Conservation (phyloP, 2,113 vertebrate genomes). For the Hippocampus abdominalis region DNA sequence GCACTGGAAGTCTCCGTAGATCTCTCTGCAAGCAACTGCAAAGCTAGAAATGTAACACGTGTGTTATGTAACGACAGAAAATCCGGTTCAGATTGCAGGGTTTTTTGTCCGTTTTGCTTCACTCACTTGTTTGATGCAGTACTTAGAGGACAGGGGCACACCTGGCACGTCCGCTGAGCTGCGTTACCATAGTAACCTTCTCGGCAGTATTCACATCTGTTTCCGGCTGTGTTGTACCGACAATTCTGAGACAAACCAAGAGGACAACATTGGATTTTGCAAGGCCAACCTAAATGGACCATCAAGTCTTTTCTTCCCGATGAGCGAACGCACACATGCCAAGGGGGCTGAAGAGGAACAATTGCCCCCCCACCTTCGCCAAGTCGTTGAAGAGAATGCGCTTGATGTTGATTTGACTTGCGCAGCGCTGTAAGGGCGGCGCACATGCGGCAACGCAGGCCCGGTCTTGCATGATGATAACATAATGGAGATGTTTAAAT, state of each 20-base stretch:
- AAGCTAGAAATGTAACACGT: conserved; percentile 71
- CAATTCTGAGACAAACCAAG: conserved; percentile 76
- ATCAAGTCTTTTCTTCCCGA: conserved; percentile 7
- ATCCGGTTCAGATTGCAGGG: neutral
- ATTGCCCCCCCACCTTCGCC: neutral
- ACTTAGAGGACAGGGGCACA: conserved; percentile 81
- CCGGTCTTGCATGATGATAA: conserved; percentile 36
- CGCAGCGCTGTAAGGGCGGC: conserved; percentile 11
- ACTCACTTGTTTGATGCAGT: conserved; percentile 77
- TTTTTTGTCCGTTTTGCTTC: neutral
- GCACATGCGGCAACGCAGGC: conserved; percentile 35
- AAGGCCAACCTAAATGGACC: neutral
- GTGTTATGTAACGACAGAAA: neutral
- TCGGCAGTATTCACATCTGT: conserved; percentile 85
- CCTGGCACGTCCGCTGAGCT: conserved; percentile 69
- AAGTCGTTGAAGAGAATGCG: conserved; percentile 6
- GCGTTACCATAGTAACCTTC: conserved; percentile 84
- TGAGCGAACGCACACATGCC: neutral
- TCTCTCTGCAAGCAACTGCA: conserved; percentile 80
- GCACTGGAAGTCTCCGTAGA: conserved; percentile 74
- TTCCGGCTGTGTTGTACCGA: conserved; percentile 81
- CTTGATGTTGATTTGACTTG: conserved; percentile 7
- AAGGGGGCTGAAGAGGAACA: conserved; percentile 1
- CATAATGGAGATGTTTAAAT: conserved; percentile 14
- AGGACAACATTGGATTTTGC: neutral